Evolutionary conservation across 92 coral and sea anemone genomes (phyloP).

Genomic region (Epizoanthus ramosus): DNA sequence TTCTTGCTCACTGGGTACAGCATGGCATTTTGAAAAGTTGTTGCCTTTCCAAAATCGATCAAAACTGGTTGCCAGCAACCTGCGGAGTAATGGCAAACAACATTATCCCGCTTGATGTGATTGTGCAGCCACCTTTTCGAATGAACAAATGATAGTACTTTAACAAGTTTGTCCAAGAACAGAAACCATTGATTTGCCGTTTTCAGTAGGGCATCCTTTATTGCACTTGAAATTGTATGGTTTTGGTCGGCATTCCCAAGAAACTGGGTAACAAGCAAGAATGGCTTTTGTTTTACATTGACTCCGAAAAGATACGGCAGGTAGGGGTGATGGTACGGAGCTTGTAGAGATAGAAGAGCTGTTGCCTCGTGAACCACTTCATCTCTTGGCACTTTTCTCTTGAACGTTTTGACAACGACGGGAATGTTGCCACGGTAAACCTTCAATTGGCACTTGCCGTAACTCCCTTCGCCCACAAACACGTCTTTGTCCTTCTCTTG

Average conservation of each 20-base stretch:
- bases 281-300: background rate
- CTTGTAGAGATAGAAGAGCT: background rate
- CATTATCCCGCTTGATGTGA: too few species aligned
- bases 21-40: too few species aligned
- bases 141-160: too few species aligned
- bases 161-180: too few species aligned
- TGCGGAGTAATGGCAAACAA: too few species aligned
- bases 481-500: background rate
- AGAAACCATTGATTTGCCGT: too few species aligned
- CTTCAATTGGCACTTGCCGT: background rate
- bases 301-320: background rate
- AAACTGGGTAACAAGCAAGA: background rate
- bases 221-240: background rate
- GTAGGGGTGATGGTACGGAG: background rate
- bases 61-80: too few species aligned
- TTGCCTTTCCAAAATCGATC: too few species aligned
- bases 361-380: background rate
- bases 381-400: background rate
- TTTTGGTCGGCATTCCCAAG: background rate
- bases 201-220: too few species aligned
- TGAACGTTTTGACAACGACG: background rate
- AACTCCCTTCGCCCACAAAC: background rate
- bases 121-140: too few species aligned
- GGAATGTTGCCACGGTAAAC: background rate
- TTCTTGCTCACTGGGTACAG: too few species aligned